Percentiles rank a stretch among this genome's conserved stretches.
These are phyloP conservation scores for Isotomurus palustris DNA, from an alignment of 2,888 invertebrate genomes.

Conservation along the genomic window DNA sequence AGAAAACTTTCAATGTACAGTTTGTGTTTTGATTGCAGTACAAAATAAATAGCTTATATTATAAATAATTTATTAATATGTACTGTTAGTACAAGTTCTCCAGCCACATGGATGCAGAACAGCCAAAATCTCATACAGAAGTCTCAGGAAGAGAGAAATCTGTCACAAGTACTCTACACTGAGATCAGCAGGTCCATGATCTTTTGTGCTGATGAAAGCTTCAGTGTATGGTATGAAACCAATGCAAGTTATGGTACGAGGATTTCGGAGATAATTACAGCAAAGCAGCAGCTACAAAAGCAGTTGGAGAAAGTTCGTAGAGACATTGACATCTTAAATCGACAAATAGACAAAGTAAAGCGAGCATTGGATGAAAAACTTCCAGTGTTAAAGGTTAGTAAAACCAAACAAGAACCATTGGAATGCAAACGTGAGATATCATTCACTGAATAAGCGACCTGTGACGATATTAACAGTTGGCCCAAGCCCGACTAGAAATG, in stretches of 20 bases:
- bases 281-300: conserved; percentile 34
- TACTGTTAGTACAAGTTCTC: conserved; percentile 56
- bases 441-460: conserved; percentile 2
- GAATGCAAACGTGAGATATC: neutral
- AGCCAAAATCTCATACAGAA: conserved; percentile 69
- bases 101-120: conserved; percentile 76
- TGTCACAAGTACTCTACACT: conserved; percentile 59
- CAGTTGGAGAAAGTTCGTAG: conserved; percentile 34
- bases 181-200: conserved; percentile 38
- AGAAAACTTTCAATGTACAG: neutral
- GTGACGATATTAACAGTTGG: conserved; percentile 27
- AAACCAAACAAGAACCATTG: neutral
- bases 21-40: conserved; percentile 49
- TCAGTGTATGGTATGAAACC: conserved; percentile 41
- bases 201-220: conserved; percentile 37
- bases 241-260: conserved; percentile 37
- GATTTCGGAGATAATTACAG: conserved; percentile 32
- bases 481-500: conserved; percentile 40
- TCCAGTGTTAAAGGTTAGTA: conserved; percentile 35
- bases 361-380: conserved; percentile 40
- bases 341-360: conserved; percentile 35
- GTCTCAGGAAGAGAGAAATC: conserved; percentile 78
- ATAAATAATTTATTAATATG: neutral
- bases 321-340: conserved; percentile 40
- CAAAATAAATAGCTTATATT: neutral